Conservation (phyloP, 1,140 invertebrate species). For the Saxidomus purpurata region DNA sequence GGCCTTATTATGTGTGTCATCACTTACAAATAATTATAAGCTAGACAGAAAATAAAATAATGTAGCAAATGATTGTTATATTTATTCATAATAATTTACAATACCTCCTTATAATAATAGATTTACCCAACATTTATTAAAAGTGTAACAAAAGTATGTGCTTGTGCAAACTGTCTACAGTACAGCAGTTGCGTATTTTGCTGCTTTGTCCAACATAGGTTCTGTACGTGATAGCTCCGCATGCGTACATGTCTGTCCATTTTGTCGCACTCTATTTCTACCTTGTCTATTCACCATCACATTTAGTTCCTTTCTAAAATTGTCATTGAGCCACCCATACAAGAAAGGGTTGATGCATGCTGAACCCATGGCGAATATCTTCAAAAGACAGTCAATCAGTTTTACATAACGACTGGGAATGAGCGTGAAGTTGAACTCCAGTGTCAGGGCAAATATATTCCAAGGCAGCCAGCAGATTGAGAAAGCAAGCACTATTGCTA, state of each 20-base stretch:
- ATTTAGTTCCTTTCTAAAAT: conserved; percentile 84
- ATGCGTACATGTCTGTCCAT: conserved; percentile 61
- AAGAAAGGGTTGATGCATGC: conserved; percentile 95
- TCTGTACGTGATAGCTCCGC: conserved; percentile 52
- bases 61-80: background rate
- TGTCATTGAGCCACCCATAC: conserved; percentile 90
- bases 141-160: background rate
- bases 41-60: background rate
- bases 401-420: conserved; percentile 77
- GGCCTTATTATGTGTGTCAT: too few species aligned
- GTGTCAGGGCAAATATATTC: conserved; percentile 82
- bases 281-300: conserved; percentile 70
- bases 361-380: conserved; percentile 89
- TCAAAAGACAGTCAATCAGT: conserved; percentile 83
- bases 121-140: background rate
- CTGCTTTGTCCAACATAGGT: conserved; percentile 36
- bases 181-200: conserved; percentile 33
- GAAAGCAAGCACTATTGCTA: conserved; percentile 98
- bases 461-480: conserved; percentile 91
- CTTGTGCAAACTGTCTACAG: background rate
- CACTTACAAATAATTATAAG: too few species aligned
- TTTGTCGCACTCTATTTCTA: conserved; percentile 60
- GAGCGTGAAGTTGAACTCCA: conserved; percentile 77
- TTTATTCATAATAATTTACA: background rate
- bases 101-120: background rate